Percentiles rank a stretch among this genome's conserved stretches.
These are phyloP conservation scores for Campylorhamphus procurvoides DNA, from an alignment of 2,113 vertebrate species.

Conservation along the genomic window DNA sequence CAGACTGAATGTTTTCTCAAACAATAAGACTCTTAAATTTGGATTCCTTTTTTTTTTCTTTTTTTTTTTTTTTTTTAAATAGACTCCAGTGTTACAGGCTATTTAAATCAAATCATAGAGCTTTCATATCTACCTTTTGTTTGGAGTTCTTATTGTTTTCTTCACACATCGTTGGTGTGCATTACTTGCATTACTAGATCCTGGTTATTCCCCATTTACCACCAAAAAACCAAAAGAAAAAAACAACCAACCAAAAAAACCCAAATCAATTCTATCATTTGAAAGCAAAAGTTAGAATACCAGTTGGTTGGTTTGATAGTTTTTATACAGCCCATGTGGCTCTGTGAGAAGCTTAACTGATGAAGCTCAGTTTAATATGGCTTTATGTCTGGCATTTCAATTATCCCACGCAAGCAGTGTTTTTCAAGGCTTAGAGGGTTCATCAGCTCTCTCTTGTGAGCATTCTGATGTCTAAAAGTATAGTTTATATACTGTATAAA, in stretches of 20 bases:
- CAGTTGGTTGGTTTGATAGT: not conserved
- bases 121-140: not conserved
- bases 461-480: not conserved
- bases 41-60: not conserved
- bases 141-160: not conserved
- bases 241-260: not conserved
- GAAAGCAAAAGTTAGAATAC: not conserved
- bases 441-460: not conserved
- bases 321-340: not conserved
- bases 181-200: not conserved
- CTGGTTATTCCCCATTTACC: not conserved
- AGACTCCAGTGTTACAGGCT: not conserved
- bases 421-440: conserved; percentile 12
- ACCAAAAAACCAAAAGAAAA: not conserved
- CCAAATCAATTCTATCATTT: not conserved
- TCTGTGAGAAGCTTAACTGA: conserved; percentile 12
- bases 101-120: not conserved
- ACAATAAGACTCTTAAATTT: not conserved
- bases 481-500: not conserved
- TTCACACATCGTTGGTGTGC: not conserved
- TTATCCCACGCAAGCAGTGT: not conserved
- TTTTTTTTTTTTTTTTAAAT: not conserved
- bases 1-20: not conserved
- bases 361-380: conserved; percentile 37
- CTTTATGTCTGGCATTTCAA: conserved; percentile 40